These are phyloP conservation scores for Ploceus nigricollis DNA, from an alignment of 2,113 vertebrate genomes.

Conservation along the genomic window DNA sequence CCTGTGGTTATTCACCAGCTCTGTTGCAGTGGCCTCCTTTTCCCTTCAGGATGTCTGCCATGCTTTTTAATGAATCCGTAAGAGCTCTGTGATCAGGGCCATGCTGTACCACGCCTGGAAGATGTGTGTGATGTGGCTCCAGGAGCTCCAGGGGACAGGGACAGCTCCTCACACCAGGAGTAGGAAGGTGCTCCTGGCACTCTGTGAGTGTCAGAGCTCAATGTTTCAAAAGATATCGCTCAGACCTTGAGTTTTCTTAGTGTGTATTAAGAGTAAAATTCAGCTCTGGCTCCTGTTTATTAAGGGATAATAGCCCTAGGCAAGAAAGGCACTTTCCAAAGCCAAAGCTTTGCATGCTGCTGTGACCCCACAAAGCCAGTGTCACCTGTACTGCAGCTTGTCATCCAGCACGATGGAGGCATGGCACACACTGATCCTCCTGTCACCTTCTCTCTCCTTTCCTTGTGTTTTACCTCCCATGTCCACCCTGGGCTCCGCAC, in stretches of 20 bases:
- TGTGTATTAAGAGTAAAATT: not conserved
- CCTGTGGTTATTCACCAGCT: conserved; percentile 23
- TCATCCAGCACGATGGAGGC: not conserved
- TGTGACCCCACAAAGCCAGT: fast-evolving
- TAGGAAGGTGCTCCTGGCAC: not conserved
- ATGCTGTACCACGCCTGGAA: fast-evolving
- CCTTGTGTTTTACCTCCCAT: not conserved
- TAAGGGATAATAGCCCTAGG: not conserved
- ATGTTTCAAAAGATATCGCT: fast-evolving
- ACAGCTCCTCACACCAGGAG: fast-evolving
- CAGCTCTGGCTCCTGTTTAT: not conserved
- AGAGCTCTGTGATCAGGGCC: not conserved
- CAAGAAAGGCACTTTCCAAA: not conserved
- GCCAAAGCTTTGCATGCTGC: not conserved
- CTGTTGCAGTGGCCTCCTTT: conserved; percentile 2
- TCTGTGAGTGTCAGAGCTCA: not conserved
- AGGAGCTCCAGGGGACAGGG: not conserved
- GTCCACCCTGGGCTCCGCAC: not conserved
- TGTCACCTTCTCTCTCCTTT: not conserved
- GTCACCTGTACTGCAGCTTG: fast-evolving
- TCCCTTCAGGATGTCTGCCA: not conserved
- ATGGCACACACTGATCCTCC: not conserved
- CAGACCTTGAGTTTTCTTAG: not conserved
- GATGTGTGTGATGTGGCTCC: fast-evolving
- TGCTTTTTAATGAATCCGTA: not conserved